Evolutionary conservation across 2,888 invertebrate genomes (phyloP).

Genomic region (Apomyelois bistriatella): DNA sequence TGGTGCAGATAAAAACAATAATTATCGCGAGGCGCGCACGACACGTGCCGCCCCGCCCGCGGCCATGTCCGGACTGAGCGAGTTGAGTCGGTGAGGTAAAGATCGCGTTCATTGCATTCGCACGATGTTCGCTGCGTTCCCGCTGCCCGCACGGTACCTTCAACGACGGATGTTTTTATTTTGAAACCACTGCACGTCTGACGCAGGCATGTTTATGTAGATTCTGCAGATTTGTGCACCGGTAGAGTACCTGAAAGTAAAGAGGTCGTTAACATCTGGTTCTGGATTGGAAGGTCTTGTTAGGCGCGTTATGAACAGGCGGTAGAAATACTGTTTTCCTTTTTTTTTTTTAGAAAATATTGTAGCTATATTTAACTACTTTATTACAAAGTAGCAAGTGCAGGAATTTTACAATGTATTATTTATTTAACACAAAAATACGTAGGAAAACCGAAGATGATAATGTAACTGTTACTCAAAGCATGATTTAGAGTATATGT

Average conservation of each 20-base stretch:
- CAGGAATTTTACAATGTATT: not conserved
- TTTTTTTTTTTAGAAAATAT: not conserved
- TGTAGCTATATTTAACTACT: not conserved
- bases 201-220: slow-evolving; percentile 23
- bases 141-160: slow-evolving; percentile 23
- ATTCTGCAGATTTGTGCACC: slow-evolving; percentile 7
- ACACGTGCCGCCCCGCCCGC: slow-evolving; percentile 77
- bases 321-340: not conserved
- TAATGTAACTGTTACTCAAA: too few relatives aligned
- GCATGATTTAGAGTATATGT: too few relatives aligned
- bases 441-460: too few relatives aligned
- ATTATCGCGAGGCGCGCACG: slow-evolving; percentile 73
- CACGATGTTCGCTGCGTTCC: slow-evolving; percentile 56
- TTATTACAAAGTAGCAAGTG: not conserved
- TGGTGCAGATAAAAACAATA: slow-evolving; percentile 69
- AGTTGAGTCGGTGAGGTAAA: slow-evolving; percentile 38
- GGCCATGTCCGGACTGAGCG: slow-evolving; percentile 65
- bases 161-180: slow-evolving; percentile 53
- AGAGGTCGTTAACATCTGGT: slow-evolving; percentile 8
- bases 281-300: not conserved
- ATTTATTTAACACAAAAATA: too few relatives aligned
- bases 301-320: not conserved
- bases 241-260: slow-evolving; percentile 7
- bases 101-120: slow-evolving; percentile 66
- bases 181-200: slow-evolving; percentile 44